A percentile compares a stretch with the other conserved stretches of the same genome.
Evolutionary conservation across 1,140 invertebrate genomes (phyloP).

Genomic region (Neomicropteryx cornuta): DNA sequence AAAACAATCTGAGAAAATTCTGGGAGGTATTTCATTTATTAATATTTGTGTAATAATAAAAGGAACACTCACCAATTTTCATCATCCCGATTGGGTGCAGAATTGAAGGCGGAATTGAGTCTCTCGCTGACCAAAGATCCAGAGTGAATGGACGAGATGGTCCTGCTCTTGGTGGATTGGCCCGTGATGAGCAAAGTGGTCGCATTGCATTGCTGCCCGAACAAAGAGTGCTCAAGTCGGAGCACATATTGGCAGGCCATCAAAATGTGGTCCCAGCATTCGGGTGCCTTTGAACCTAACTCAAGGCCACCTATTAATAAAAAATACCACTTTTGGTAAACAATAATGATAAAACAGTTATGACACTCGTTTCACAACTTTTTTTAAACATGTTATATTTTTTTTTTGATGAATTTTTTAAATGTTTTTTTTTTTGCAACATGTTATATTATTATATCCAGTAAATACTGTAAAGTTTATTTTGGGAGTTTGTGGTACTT

Average conservation of each 20-base stretch:
- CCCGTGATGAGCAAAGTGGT: constrained; percentile 33
- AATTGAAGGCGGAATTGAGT: constrained; percentile 29
- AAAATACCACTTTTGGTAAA: no score
- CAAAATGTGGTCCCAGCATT: constrained; percentile 91
- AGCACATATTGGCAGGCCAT: constrained; percentile 82
- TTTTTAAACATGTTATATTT: no score
- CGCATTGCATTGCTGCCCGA: constrained; percentile 47
- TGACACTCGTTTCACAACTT: no score
- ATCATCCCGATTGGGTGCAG: constrained; percentile 55
- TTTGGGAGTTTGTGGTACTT: no score
- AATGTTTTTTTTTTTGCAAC: no score
- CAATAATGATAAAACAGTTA: no score
- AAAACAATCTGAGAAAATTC: no score
- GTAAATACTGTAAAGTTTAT: no score
- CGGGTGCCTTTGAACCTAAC: constrained; percentile 78
- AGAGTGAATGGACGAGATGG: constrained; percentile 41
- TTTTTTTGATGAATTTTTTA: no score
- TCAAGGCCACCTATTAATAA: constrained; percentile 63
- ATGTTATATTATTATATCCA: no score
- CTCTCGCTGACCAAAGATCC: constrained; percentile 18
- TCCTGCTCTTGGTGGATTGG: constrained; percentile 37
- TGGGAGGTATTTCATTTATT: no score
- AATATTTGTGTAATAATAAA: no score
- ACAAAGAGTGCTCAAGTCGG: constrained; percentile 79
- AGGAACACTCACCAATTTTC: constrained; percentile 54